Evolutionary conservation across 2,797 vertebrate genomes (phyloP), one percentile per base, ranked within the genome.

Genomic region (Chelidonichthys spinosus): DNA sequence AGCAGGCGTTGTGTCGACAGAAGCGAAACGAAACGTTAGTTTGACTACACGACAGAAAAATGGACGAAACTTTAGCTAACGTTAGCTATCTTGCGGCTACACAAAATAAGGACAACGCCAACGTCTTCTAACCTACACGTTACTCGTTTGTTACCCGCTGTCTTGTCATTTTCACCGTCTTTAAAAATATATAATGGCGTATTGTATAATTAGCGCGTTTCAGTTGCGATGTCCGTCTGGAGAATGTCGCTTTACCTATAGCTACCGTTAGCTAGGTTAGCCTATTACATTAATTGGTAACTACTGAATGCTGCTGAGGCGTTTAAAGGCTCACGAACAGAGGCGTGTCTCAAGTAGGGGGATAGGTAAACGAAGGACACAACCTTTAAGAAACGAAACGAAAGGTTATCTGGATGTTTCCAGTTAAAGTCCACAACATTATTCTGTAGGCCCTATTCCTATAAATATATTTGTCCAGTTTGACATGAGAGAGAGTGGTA

Each of bases 1-100:
- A 56, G 5, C 7, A 2, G 33, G 5, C 4, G 13, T 14, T 1
- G 44, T 1, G 7, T 32, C 8, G 2, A 17, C 35, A 7, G 3
- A 13, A 4, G 0, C 6, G 25, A 25, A 2, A 17, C 15, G 8
- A 4, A 17, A 0, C 14, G 60, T 47, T 3, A 11, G 0, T 2
- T 4, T 4, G 39, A 18, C 52, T 8, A 33, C 2, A 49, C 3
- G 6, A 11, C 11, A 14, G 7, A 11, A 25, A 13, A 11, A 36
- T 5, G 2, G 11, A 17, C 25, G 10, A 32, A 10, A 53, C 49
- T 43, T 10, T 44, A 17, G 5, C 35, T 13, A 37, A 37, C 40
- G 52, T 8, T 18, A 11, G 55, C 42, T 50, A 49, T 13, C 37
- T 42, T 42, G 14, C 4, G 18, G 25, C 18, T 2, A 44, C n/a